These are phyloP conservation scores for Silvanus unidentatus DNA, from an alignment of 2,888 invertebrate species.

Conservation along the genomic window DNA sequence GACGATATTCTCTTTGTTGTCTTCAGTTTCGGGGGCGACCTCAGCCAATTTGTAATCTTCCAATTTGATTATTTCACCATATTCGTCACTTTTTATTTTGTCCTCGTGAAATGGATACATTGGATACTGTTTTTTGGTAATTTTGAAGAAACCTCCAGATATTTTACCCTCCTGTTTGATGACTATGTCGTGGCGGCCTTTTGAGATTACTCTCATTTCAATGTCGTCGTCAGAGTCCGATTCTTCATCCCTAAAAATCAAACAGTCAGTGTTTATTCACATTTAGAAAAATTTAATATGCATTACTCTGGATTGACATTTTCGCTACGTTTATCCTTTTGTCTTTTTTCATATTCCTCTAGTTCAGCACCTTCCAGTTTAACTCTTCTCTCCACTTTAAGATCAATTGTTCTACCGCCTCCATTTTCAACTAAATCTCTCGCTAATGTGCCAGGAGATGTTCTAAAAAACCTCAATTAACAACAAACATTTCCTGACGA, in stretches of 20 bases:
- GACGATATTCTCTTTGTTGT: conserved; percentile 62
- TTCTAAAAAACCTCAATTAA: no score
- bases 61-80: conserved; percentile 89
- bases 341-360: conserved; percentile 66
- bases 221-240: conserved; percentile 81
- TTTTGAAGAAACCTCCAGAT: conserved; percentile 77
- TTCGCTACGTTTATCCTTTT: conserved; percentile 49
- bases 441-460: conserved; percentile 74
- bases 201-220: conserved; percentile 72
- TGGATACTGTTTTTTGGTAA: conserved; percentile 85
- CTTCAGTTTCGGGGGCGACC: conserved; percentile 58
- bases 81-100: conserved; percentile 87
- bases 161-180: conserved; percentile 65
- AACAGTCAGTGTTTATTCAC: conserved; percentile 4
- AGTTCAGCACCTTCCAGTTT: conserved; percentile 72
- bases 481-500: conserved; percentile 4
- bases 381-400: conserved; percentile 64
- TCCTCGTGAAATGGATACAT: conserved; percentile 96
- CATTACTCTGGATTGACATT: conserved; percentile 36
- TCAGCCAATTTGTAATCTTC: conserved; percentile 88
- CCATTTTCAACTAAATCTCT: conserved; percentile 74
- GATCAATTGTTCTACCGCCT: conserved; percentile 63
- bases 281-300: conserved; percentile 7
- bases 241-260: conserved; percentile 57
- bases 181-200: conserved; percentile 82